Percentiles rank a stretch among this genome's conserved stretches.
Evolutionary conservation across 2,888 invertebrate species (phyloP).

Genomic region (Pseudolycoriella hygida): DNA sequence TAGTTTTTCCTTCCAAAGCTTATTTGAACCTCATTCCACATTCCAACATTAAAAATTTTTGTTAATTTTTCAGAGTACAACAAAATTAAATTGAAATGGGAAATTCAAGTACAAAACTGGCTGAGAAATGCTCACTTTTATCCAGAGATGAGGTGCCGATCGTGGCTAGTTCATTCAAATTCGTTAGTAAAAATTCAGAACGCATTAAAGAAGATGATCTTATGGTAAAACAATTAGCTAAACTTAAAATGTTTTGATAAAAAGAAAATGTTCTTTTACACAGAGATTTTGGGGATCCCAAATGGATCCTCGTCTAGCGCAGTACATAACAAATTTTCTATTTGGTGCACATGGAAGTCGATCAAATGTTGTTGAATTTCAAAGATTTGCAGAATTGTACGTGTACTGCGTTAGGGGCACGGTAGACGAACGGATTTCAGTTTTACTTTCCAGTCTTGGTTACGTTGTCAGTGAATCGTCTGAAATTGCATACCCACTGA

Average conservation of each 20-base stretch:
- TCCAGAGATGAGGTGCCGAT: slow-evolving; percentile 45
- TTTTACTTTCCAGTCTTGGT: slow-evolving; percentile 38
- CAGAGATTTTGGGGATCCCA: slow-evolving; percentile 53
- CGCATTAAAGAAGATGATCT: slow-evolving; percentile 46
- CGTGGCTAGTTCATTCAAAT: slow-evolving; percentile 40
- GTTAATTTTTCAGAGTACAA: too few relatives aligned
- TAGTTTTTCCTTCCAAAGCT: too few relatives aligned
- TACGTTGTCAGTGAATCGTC: slow-evolving; percentile 32
- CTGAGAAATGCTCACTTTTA: slow-evolving; percentile 43
- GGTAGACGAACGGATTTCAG: slow-evolving; percentile 41
- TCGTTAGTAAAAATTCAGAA: slow-evolving; percentile 45
- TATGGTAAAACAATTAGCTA: slow-evolving; percentile 33
- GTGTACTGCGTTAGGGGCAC: slow-evolving; percentile 51
- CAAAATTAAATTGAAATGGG: slow-evolving; percentile 25
- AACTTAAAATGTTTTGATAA: slow-evolving; percentile 6
- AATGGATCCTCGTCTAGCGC: slow-evolving; percentile 46
- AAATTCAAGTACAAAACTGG: slow-evolving; percentile 45
- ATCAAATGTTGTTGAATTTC: slow-evolving; percentile 36
- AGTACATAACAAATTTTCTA: slow-evolving; percentile 48
- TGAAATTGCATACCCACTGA: slow-evolving; percentile 39
- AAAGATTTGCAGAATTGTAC: slow-evolving; percentile 48
- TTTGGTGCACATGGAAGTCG: slow-evolving; percentile 39
- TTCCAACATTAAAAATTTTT: too few relatives aligned
- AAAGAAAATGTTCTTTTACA: neutral
- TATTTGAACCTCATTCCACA: too few relatives aligned